Evolutionary conservation across 1,140 invertebrate genomes (phyloP).

Genomic region (Leptinotarsa defecta): DNA sequence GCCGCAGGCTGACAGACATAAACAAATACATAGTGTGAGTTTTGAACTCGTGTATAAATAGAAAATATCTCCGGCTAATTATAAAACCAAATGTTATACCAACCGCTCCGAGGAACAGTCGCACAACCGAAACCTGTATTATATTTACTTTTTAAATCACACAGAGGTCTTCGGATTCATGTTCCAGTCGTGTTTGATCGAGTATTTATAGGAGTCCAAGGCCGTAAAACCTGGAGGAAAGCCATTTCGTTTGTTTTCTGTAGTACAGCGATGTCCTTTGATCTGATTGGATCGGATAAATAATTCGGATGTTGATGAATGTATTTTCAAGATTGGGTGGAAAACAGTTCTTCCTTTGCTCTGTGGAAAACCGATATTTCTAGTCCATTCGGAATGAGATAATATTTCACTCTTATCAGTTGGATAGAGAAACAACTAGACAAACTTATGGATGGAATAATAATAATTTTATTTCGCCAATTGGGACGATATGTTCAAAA

Average conservation of each 20-base stretch:
- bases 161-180: background rate
- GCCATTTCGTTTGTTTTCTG: background rate
- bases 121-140: slow-evolving; percentile 2
- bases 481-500: no score
- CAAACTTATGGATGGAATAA: no score
- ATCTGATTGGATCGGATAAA: no score
- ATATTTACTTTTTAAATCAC: slow-evolving; percentile 1
- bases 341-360: no score
- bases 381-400: no score
- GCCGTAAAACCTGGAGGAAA: slow-evolving; percentile 1
- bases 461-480: no score
- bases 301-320: no score
- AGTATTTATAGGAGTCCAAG: background rate
- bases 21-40: background rate
- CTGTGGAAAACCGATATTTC: no score
- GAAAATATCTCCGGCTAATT: slow-evolving; percentile 1
- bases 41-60: slow-evolving; percentile 5
- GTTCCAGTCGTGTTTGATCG: background rate
- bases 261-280: no score
- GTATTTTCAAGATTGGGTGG: no score
- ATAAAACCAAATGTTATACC: slow-evolving; percentile 3
- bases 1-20: slow-evolving; percentile 4
- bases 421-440: no score
- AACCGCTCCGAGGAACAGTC: background rate
- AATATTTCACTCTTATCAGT: no score